phyloP scores from a whole-genome alignment of 1,140 invertebrate genomes.

The Zaprionus ornatus region DNA sequence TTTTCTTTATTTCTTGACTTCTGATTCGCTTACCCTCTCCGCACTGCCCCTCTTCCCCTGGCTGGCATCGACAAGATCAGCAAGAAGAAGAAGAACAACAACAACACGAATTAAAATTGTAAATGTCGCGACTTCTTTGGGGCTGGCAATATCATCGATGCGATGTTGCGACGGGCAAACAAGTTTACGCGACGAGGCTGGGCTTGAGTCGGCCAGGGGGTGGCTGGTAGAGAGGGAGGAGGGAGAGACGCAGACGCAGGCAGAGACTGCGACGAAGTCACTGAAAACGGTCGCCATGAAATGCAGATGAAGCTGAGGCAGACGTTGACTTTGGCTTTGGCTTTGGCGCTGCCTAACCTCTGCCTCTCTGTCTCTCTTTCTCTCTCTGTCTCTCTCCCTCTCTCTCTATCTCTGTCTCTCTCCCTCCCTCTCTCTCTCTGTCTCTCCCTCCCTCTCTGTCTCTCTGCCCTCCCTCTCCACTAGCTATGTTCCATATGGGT shows the following conservation, averaged over 20 bases:
- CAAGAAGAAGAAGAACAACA: conserved; percentile 33
- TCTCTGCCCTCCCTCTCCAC: not conserved
- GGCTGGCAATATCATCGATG: conserved; percentile 68
- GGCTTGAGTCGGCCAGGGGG: not conserved
- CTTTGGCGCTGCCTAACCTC: conserved; percentile 5
- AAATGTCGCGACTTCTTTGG: conserved; percentile 68
- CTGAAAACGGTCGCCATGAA: conserved; percentile 62
- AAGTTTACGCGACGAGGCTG: conserved; percentile 62
- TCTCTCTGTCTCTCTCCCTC: not conserved
- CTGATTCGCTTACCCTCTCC: conserved; percentile 13
- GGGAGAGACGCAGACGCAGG: not conserved
- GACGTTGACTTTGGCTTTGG: conserved; percentile 27
- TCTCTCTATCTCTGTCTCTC: not conserved
- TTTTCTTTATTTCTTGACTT: conserved; percentile 7
- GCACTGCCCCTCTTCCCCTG: conserved; percentile 16
- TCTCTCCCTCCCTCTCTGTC: not conserved
- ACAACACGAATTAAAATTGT: conserved; percentile 79
- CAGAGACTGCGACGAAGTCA: not conserved
- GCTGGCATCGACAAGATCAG: conserved; percentile 52
- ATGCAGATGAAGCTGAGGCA: conserved; percentile 78
- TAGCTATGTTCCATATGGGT: conserved; percentile 65
- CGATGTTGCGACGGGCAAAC: conserved; percentile 59
- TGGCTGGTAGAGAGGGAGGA: not conserved
- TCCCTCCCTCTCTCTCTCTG: not conserved
- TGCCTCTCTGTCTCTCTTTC: too few species aligned